Conservation (phyloP, 2,888 invertebrate genomes). For the Alloscopus bannaensis region DNA sequence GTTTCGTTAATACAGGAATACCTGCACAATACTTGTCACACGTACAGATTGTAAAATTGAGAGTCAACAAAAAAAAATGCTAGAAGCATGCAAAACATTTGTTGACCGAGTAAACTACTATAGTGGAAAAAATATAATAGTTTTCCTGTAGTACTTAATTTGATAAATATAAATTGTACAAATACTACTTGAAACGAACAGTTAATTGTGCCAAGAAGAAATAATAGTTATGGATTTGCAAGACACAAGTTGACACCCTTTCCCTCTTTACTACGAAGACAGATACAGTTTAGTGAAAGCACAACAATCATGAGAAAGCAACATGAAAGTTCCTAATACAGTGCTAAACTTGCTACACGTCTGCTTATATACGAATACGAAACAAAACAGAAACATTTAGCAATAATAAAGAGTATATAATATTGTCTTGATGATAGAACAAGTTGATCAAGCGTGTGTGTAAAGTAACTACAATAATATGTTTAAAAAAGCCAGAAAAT, state of each 20-base stretch:
- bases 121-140: not conserved
- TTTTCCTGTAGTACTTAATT: not conserved
- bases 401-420: too few species aligned
- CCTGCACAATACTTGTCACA: conserved; percentile 43
- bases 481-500: not conserved
- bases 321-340: conserved; percentile 60
- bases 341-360: conserved; percentile 55
- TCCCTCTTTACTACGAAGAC: not conserved
- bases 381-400: conserved; percentile 11
- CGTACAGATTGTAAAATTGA: not conserved
- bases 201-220: conserved; percentile 29
- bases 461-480: conserved; percentile 2
- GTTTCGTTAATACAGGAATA: conserved; percentile 32
- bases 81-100: conserved; percentile 24
- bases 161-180: conserved; percentile 6
- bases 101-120: not conserved
- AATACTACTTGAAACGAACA: not conserved
- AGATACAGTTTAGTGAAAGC: conserved; percentile 45
- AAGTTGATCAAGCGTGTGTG: too few species aligned
- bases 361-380: not conserved
- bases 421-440: too few species aligned
- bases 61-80: conserved; percentile 26
- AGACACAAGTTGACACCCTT: not conserved
- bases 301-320: conserved; percentile 61
- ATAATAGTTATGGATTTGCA: conserved; percentile 3